These are phyloP conservation scores for Hirudinaria manillensis DNA, from an alignment of 2,888 invertebrate genomes.

Conservation along the genomic window DNA sequence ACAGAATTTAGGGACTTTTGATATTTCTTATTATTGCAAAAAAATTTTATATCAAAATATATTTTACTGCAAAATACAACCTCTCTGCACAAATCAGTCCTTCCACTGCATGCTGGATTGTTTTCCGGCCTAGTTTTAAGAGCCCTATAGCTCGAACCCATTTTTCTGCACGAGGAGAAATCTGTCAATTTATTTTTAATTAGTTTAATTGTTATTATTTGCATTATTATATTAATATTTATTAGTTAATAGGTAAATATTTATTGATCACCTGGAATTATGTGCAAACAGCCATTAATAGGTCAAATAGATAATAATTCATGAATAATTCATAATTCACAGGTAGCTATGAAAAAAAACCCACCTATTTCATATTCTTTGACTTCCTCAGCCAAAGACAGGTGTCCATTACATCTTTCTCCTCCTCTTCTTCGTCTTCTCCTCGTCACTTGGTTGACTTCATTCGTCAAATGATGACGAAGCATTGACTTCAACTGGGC, in stretches of 20 bases:
- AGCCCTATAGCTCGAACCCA: conserved; percentile 94
- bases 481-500: conserved; percentile 17
- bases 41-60: too few relatives aligned
- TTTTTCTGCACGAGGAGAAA: conserved; percentile 82
- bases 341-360: not conserved
- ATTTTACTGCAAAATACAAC: conserved; percentile 39
- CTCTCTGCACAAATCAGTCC: conserved; percentile 82
- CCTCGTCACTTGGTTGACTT: not conserved
- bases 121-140: conserved; percentile 74
- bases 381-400: not conserved
- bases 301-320: too few relatives aligned
- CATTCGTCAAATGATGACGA: not conserved
- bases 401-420: not conserved
- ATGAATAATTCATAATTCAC: not conserved
- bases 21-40: too few relatives aligned
- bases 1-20: too few relatives aligned
- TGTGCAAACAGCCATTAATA: too few relatives aligned
- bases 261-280: too few relatives aligned
- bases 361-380: conserved; percentile 24
- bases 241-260: too few relatives aligned
- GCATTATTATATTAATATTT: too few relatives aligned
- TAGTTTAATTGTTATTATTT: conserved; percentile 22
- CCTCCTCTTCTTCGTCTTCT: too few relatives aligned
- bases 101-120: conserved; percentile 74
- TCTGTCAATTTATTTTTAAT: conserved; percentile 57